Conservation (phyloP, 2,888 invertebrate species). For the Timandra comae region DNA sequence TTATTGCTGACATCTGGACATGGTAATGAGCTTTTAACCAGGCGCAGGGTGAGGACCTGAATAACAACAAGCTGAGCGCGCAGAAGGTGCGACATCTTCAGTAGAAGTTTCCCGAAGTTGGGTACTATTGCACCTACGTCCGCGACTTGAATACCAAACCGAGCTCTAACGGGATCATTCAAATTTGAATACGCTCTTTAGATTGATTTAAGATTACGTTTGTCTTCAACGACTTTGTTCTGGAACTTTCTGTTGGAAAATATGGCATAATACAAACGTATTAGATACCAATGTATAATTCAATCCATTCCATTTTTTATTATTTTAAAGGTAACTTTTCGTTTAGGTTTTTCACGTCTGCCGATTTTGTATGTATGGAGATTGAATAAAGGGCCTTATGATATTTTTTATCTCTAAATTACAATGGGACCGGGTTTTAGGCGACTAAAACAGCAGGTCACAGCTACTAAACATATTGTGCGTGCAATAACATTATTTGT, state of each 20-base stretch:
- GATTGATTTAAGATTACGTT: no score
- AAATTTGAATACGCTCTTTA: no score
- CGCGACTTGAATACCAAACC: background rate
- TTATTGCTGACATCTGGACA: conserved; percentile 22
- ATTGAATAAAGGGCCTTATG: background rate
- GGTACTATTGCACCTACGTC: conserved; percentile 6
- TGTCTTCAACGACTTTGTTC: no score
- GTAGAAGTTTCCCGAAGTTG: background rate
- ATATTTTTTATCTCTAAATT: background rate
- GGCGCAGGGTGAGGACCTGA: conserved; percentile 9
- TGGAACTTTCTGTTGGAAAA: no score
- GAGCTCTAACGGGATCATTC: no score
- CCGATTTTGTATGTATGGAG: background rate
- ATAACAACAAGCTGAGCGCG: conserved; percentile 15
- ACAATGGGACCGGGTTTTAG: background rate
- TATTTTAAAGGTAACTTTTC: no score
- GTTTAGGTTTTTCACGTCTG: background rate
- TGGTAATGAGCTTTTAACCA: conserved; percentile 30
- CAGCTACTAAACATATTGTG: background rate
- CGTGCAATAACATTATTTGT: no score
- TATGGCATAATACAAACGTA: no score
- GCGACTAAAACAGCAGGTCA: background rate
- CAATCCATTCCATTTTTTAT: no score
- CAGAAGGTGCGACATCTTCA: conserved; percentile 15
- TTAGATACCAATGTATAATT: no score